phyloP scores from a whole-genome alignment of 2,113 vertebrate species.

The Cololabis saira region DNA sequence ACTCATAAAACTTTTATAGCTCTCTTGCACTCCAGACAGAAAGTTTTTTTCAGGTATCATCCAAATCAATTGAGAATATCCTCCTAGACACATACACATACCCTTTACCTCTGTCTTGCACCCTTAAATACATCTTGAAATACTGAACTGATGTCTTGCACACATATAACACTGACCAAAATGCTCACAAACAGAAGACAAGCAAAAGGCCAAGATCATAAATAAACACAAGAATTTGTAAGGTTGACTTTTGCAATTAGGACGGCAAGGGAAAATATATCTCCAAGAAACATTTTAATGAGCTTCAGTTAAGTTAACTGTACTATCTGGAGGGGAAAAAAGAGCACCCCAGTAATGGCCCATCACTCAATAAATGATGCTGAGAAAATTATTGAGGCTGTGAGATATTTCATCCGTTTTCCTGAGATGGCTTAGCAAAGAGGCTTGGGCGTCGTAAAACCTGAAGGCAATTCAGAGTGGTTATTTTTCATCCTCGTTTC shows the following conservation, averaged over 20 bases:
- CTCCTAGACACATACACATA: not conserved
- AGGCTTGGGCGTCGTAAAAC: slow-evolving; percentile 76
- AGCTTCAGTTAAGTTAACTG: slow-evolving; percentile 88
- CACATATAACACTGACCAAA: slow-evolving; percentile 8
- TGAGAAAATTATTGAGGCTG: slow-evolving; percentile 74
- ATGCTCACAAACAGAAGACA: slow-evolving; percentile 53
- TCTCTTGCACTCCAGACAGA: not conserved
- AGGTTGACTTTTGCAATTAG: slow-evolving; percentile 82
- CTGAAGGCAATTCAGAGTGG: slow-evolving; percentile 83
- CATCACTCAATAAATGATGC: slow-evolving; percentile 89
- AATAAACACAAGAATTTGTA: slow-evolving; percentile 82
- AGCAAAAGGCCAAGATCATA: slow-evolving; percentile 70
- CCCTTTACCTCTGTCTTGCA: not conserved
- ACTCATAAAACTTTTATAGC: not conserved
- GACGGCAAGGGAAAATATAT: slow-evolving; percentile 89
- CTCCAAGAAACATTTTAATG: slow-evolving; percentile 89
- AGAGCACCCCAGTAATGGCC: slow-evolving; percentile 78
- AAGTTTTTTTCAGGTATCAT: slow-evolving; percentile 11
- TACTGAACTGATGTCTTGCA: no score
- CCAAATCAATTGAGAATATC: not conserved
- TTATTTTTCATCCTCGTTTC: slow-evolving; percentile 92
- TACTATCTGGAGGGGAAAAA: slow-evolving; percentile 82
- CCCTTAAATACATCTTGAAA: no score
- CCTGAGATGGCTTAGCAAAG: slow-evolving; percentile 87
- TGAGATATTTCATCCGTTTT: slow-evolving; percentile 88